Percentiles rank a stretch among this genome's conserved stretches.
Conservation (phyloP, 2,888 invertebrate species). For the Tribolium freemani region DNA sequence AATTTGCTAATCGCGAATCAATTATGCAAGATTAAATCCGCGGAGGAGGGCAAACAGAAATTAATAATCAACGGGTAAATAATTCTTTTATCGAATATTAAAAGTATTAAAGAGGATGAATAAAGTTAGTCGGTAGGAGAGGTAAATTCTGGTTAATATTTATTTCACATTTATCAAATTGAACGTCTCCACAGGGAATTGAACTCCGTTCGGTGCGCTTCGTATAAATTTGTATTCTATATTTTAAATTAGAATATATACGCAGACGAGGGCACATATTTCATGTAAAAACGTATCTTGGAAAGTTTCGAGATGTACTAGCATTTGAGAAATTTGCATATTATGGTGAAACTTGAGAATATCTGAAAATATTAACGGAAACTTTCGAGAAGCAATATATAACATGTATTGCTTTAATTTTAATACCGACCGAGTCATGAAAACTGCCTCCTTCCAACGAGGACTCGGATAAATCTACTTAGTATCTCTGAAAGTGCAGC, state of each 20-base stretch:
- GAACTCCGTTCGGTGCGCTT: conserved; percentile 62
- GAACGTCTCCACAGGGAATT: conserved; percentile 66
- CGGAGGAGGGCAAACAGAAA: conserved; percentile 35
- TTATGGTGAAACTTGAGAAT: conserved; percentile 65
- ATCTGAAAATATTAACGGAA: conserved; percentile 60
- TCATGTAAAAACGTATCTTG: conserved; percentile 68
- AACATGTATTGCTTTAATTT: conserved; percentile 54
- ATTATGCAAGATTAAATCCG: conserved; percentile 47
- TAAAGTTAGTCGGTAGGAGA: conserved; percentile 52
- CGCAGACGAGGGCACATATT: conserved; percentile 67
- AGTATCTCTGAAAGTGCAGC: conserved; percentile 54
- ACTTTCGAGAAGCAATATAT: conserved; percentile 50
- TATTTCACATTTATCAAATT: conserved; percentile 69
- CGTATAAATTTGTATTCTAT: conserved; percentile 69
- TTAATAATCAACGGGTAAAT: conserved; percentile 48
- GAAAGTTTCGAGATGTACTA: conserved; percentile 65
- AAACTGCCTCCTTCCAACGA: conserved; percentile 56
- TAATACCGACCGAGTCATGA: conserved; percentile 46
- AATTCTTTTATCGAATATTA: conserved; percentile 57
- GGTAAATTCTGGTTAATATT: conserved; percentile 67
- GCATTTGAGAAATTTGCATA: conserved; percentile 65
- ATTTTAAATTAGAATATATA: conserved; percentile 70
- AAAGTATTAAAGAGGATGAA: conserved; percentile 55
- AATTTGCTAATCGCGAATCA: conserved; percentile 50
- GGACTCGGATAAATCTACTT: conserved; percentile 57